phyloP scores from a whole-genome alignment of 1,140 invertebrate species.

The Patella vulgata region DNA sequence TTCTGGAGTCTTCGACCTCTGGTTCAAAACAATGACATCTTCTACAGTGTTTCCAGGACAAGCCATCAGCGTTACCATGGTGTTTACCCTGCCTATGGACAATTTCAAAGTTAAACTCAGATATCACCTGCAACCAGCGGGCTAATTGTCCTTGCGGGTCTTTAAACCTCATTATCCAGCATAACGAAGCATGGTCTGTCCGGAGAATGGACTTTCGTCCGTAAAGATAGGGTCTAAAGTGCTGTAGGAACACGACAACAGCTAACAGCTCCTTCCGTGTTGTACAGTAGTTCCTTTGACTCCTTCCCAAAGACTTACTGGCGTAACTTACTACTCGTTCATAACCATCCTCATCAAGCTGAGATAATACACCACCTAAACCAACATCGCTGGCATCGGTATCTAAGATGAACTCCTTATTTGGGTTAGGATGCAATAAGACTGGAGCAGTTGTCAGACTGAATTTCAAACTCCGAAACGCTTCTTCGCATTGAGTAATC shows the following conservation, averaged over 20 bases:
- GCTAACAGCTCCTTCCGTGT: slow-evolving; percentile 39
- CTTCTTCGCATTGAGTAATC: slow-evolving; percentile 21
- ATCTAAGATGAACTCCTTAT: slow-evolving; percentile 20
- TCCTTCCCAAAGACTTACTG: slow-evolving; percentile 35
- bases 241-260: slow-evolving; percentile 27
- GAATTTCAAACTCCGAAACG: slow-evolving; percentile 39
- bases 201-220: slow-evolving; percentile 31
- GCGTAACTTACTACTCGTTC: slow-evolving; percentile 35
- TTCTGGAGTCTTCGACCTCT: slow-evolving; percentile 36
- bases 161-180: slow-evolving; percentile 31
- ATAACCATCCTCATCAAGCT: slow-evolving; percentile 11
- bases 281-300: slow-evolving; percentile 36
- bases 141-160: slow-evolving; percentile 41
- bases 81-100: slow-evolving; percentile 34
- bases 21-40: slow-evolving; percentile 42
- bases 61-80: slow-evolving; percentile 44
- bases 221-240: slow-evolving; percentile 35
- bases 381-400: slow-evolving; percentile 23
- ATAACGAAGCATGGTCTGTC: too few relatives aligned
- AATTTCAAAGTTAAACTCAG: slow-evolving; percentile 41
- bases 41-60: too few relatives aligned
- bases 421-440: slow-evolving; percentile 19
- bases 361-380: slow-evolving; percentile 26
- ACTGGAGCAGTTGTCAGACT: slow-evolving; percentile 28
- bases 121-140: slow-evolving; percentile 41